Evolutionary conservation across 2,113 vertebrate genomes (phyloP).

Genomic region (Himantopus leucocephalus): DNA sequence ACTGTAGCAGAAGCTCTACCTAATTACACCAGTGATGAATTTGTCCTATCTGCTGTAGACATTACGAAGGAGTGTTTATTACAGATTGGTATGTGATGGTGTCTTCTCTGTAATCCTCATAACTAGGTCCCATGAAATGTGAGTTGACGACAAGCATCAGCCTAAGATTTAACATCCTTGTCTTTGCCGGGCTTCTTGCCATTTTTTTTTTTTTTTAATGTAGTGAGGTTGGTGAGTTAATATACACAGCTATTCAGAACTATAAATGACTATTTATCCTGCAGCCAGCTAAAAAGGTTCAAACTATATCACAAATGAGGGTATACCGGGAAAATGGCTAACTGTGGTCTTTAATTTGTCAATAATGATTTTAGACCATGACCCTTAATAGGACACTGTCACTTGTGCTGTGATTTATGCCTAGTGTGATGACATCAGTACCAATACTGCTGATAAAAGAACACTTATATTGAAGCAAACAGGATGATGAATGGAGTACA

Average conservation of each 20-base stretch:
- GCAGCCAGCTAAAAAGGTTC: conserved; percentile 52
- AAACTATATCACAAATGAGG: conserved; percentile 72
- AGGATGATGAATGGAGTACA: conserved; percentile 99
- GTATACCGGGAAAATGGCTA: conserved; percentile 67
- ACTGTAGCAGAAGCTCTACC: background rate
- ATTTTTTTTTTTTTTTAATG: background rate
- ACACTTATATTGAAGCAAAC: conserved; percentile 96
- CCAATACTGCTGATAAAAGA: conserved; percentile 95
- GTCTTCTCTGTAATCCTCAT: background rate
- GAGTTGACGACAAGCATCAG: background rate
- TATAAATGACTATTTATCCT: conserved; percentile 76
- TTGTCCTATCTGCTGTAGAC: background rate
- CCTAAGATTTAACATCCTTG: background rate
- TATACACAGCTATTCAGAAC: conserved; percentile 40
- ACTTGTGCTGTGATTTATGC: conserved; percentile 95
- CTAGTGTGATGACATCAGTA: conserved; percentile 90
- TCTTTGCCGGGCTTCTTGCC: background rate
- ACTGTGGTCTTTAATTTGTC: conserved; percentile 89
- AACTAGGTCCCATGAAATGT: background rate
- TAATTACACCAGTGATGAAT: background rate
- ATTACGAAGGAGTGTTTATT: background rate
- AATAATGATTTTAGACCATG: conserved; percentile 89
- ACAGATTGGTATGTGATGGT: background rate
- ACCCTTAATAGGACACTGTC: conserved; percentile 96
- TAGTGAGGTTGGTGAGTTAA: conserved; percentile 34